Evolutionary conservation across 1,140 invertebrate genomes (phyloP), one percentile per base, ranked within the genome.

Genomic region (Hormaphis cornu): DNA sequence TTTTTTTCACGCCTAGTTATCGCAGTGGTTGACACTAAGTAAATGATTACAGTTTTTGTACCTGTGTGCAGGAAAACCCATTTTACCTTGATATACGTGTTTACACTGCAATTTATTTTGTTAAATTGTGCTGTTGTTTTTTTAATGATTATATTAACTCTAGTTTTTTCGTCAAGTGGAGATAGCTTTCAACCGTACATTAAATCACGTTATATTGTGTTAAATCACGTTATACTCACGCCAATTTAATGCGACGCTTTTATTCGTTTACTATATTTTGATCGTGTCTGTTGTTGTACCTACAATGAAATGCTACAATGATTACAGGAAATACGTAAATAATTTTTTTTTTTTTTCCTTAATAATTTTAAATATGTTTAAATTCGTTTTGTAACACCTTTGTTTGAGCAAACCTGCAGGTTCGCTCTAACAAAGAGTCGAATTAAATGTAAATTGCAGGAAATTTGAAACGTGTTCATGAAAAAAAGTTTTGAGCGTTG

Each of bases 261-360:
- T 26, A n/a, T 58, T 58, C 24, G 33, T 56, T 14, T 35, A 35
- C n/a, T 56, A n/a, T n/a, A n/a, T 56, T 33, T 37, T 12, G 12
- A 37, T 40, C 40, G 9, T 40, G 20, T 58, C 24, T 3, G 18
- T 37, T n/a, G n/a, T n/a, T n/a, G n/a, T n/a, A n/a, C n/a, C n/a
- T 24, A n/a, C 10, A 5, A 53, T 30, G 30, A 56, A 37, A 22
- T 18, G 0, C 2, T n/a, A 35, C 14, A 14, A n/a, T 40, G 40
- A 58, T 58, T 58, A 58, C 54, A 37, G 54, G 54, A 58, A 58
- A 58, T 58, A 16, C 14, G 24, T 14, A 40, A 58, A 58, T 58
- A 24, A 18, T 20, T 58, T 37, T 58, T 58, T n/a, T n/a, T n/a
- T n/a, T 58, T 16, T 40, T 35, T 35, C 22, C 20, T 7, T n/a